phyloP scores from a whole-genome alignment of 1,140 invertebrate species.

The Camponotus floridanus region DNA sequence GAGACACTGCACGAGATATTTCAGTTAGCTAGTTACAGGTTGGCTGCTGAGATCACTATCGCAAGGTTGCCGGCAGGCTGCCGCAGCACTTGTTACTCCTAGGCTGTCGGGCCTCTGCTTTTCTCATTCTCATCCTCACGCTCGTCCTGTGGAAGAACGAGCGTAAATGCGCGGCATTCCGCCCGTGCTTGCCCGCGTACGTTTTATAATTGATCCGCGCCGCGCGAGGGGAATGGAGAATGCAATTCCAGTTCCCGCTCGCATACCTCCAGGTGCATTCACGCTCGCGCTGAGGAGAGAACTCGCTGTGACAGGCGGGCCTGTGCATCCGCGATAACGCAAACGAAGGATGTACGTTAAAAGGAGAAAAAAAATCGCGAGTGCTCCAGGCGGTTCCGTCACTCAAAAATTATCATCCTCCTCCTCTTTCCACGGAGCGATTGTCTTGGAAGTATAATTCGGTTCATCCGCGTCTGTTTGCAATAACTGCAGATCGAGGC shows the following conservation, averaged over 20 bases:
- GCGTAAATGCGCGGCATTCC: constrained; percentile 35
- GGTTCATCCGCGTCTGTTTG: not conserved
- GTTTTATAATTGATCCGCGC: constrained; percentile 57
- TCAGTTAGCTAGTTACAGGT: constrained; percentile 75
- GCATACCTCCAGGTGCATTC: constrained; percentile 58
- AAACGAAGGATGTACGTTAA: not conserved
- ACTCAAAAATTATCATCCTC: not conserved
- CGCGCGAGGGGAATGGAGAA: constrained; percentile 20
- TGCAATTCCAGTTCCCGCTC: constrained; percentile 57
- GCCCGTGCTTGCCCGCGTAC: constrained; percentile 22
- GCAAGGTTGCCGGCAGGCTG: constrained; percentile 69
- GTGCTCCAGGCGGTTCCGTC: not conserved
- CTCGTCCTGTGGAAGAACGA: constrained; percentile 42
- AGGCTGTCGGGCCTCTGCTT: constrained; percentile 65
- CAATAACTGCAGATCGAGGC: not conserved
- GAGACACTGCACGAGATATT: constrained; percentile 68
- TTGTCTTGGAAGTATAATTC: not conserved
- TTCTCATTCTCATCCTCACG: constrained; percentile 40
- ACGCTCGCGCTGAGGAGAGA: constrained; percentile 39
- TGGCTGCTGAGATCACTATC: constrained; percentile 75
- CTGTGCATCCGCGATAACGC: constrained; percentile 19
- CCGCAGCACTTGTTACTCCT: constrained; percentile 74
- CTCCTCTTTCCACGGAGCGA: not conserved
- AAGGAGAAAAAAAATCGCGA: not conserved
- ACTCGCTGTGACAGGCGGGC: constrained; percentile 26